These are phyloP conservation scores for Smithornis capensis DNA, from an alignment of 2,113 vertebrate genomes.

Conservation along the genomic window DNA sequence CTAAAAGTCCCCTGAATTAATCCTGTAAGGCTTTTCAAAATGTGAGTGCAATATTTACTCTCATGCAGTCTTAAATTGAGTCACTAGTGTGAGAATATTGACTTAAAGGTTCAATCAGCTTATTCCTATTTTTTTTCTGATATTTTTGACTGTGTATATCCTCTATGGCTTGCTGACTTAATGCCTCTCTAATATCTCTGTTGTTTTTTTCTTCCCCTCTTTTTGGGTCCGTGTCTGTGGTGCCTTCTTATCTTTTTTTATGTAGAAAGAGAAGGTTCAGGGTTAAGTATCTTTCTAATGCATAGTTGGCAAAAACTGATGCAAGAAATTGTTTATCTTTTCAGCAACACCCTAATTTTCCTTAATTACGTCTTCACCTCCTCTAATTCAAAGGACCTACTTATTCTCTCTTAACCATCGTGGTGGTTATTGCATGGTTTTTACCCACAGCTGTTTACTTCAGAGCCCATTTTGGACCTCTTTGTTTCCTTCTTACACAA, in stretches of 20 bases:
- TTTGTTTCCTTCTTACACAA: slow-evolving; percentile 53
- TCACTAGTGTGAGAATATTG: not conserved
- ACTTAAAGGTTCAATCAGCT: not conserved
- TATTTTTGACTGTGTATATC: not conserved
- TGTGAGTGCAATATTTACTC: not conserved
- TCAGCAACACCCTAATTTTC: slow-evolving; percentile 41
- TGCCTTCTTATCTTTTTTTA: not conserved
- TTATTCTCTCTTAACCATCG: not conserved
- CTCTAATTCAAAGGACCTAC: slow-evolving; percentile 28
- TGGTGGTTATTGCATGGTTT: slow-evolving; percentile 34
- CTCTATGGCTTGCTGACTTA: not conserved
- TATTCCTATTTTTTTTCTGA: not conserved
- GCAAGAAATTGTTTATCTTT: slow-evolving; percentile 58
- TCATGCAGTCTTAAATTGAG: not conserved
- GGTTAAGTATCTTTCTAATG: slow-evolving; percentile 19
- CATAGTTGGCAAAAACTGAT: not conserved
- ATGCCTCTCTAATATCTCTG: not conserved
- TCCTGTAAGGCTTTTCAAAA: not conserved
- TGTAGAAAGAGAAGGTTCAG: not conserved
- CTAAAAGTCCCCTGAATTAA: not conserved
- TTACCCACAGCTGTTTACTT: slow-evolving; percentile 61
- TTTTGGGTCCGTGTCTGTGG: not conserved
- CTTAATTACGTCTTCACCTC: slow-evolving; percentile 51
- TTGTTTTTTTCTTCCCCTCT: not conserved
- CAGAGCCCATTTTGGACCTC: slow-evolving; percentile 17